phyloP scores from a whole-genome alignment of 1,140 invertebrate genomes.

The Aleiodes sp. region DNA sequence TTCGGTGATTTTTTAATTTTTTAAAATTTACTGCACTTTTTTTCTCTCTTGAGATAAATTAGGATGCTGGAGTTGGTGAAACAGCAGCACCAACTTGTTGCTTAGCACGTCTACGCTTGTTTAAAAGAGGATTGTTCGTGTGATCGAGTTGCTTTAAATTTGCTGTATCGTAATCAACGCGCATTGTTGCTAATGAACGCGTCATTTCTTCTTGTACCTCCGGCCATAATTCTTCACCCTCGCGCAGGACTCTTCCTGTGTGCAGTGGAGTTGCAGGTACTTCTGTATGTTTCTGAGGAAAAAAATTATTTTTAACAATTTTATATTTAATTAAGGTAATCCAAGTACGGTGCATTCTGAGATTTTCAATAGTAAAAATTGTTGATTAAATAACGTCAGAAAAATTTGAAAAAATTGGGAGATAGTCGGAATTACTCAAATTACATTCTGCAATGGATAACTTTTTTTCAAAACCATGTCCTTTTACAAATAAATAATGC shows the following conservation, averaged over 20 bases:
- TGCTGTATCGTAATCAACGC: conserved; percentile 91
- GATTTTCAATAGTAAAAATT: too few relatives aligned
- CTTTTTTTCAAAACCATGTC: too few relatives aligned
- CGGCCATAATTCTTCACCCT: conserved; percentile 92
- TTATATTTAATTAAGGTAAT: too few relatives aligned
- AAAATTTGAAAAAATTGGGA: too few relatives aligned
- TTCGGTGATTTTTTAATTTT: not conserved
- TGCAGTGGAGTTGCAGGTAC: conserved; percentile 94
- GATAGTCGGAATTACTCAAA: too few relatives aligned
- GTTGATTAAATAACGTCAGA: too few relatives aligned
- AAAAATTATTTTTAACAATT: conserved; percentile 20
- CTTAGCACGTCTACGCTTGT: conserved; percentile 75
- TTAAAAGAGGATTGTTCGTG: conserved; percentile 90
- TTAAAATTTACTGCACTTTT: not conserved
- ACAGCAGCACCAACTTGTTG: conserved; percentile 40
- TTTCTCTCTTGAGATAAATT: not conserved
- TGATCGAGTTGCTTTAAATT: conserved; percentile 80
- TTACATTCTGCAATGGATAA: too few relatives aligned
- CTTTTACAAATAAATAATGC: too few relatives aligned
- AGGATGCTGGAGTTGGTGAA: conserved; percentile 42
- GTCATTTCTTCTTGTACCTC: conserved; percentile 99
- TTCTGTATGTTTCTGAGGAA: conserved; percentile 79
- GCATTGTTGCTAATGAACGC: conserved; percentile 94
- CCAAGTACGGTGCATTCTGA: too few relatives aligned
- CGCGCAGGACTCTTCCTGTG: conserved; percentile 85